phyloP scores from a whole-genome alignment of 1,140 invertebrate genomes.

The Mesaphorura yosii region DNA sequence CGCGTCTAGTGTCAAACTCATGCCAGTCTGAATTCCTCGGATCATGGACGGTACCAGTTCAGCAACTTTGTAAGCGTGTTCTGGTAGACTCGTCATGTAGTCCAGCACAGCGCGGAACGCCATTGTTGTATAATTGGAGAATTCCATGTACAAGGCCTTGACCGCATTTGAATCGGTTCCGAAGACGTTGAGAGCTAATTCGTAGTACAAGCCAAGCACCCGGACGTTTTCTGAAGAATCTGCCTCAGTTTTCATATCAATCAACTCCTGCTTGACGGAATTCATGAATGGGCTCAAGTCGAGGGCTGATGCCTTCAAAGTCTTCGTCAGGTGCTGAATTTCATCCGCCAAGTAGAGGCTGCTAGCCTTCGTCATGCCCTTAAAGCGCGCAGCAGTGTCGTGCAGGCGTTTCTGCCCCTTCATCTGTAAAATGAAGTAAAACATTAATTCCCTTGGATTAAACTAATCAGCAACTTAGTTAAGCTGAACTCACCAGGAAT shows the following conservation, averaged over 20 bases:
- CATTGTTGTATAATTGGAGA: not conserved
- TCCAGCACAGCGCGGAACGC: not conserved
- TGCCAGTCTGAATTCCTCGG: slow-evolving; percentile 5
- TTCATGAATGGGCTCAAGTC: slow-evolving; percentile 10
- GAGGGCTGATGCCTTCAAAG: slow-evolving; percentile 8
- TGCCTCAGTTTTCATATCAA: slow-evolving; percentile 17
- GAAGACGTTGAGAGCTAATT: not conserved
- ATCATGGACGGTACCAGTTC: not conserved
- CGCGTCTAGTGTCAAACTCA: slow-evolving; percentile 11
- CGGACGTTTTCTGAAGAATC: not conserved
- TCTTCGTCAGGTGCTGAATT: slow-evolving; percentile 1
- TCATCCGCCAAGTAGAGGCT: slow-evolving; percentile 15
- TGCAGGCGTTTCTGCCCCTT: slow-evolving; percentile 7
- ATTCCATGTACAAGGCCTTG: no score
- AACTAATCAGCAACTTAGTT: not conserved
- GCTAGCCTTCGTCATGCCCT: not conserved
- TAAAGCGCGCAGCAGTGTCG: slow-evolving; percentile 5
- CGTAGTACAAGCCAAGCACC: not conserved
- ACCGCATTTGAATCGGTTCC: slow-evolving; percentile 2
- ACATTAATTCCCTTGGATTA: not conserved
- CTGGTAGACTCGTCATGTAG: not conserved
- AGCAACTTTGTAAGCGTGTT: not conserved
- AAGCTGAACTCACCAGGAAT: slow-evolving; percentile 16
- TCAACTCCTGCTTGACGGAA: slow-evolving; percentile 9
- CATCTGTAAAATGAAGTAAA: slow-evolving; percentile 8